Evolutionary conservation across 2,888 invertebrate genomes (phyloP).

Genomic region (Taenaris catops): DNA sequence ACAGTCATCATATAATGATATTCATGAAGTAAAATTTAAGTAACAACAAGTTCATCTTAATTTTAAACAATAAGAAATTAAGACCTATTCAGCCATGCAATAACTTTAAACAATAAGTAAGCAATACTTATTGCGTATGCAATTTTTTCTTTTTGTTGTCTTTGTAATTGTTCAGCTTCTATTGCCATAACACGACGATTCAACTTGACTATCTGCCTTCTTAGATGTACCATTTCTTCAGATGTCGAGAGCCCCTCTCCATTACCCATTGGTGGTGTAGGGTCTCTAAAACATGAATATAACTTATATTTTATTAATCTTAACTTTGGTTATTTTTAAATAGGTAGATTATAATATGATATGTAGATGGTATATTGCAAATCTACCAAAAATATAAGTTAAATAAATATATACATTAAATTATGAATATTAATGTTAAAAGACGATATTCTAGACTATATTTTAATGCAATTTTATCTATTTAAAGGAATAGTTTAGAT

Average conservation of each 20-base stretch:
- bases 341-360: too few relatives aligned
- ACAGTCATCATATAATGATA: constrained; percentile 23
- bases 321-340: too few relatives aligned
- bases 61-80: constrained; percentile 48
- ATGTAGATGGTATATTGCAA: too few relatives aligned
- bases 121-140: constrained; percentile 91
- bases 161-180: constrained; percentile 90
- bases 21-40: constrained; percentile 57
- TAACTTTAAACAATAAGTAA: constrained; percentile 91
- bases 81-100: constrained; percentile 86
- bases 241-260: constrained; percentile 84
- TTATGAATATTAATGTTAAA: too few relatives aligned
- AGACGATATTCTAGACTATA: constrained; percentile 4
- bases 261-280: constrained; percentile 82
- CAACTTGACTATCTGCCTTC: constrained; percentile 92
- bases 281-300: constrained; percentile 82
- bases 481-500: background rate
- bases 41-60: constrained; percentile 61
- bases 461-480: constrained; percentile 4
- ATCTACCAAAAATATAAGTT: too few relatives aligned
- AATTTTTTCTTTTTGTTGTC: constrained; percentile 92
- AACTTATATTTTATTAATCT: too few relatives aligned
- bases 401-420: too few relatives aligned
- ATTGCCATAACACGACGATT: constrained; percentile 92
- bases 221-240: constrained; percentile 90